Base-by-base conservation (phyloP, 1,140 invertebrate genomes). In the Alviniconcha marisindica region DNA sequence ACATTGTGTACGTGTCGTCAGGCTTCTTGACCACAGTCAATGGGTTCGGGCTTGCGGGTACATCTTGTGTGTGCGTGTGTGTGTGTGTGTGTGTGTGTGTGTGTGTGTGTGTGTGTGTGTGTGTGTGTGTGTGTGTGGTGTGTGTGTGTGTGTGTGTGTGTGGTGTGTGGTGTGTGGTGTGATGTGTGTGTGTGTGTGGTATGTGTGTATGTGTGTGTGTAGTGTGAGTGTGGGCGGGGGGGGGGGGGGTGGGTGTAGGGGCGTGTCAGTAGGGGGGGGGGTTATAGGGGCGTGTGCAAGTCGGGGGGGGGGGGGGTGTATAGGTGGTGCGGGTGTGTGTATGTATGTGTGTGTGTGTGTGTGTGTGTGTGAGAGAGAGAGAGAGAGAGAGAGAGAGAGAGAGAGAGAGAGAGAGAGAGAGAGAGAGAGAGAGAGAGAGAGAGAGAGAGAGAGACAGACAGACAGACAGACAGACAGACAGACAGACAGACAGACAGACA, bases 351-450 rank as follows among this genome's bases (percentile, higher is more conserved):
- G 7, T 71, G 66, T 71, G 7, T 71, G 33, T 71, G 7, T 24
- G 36, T 71, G 4, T 71, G 36, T 28, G 5, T 21, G 21, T 69
- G 4, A 33, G 63, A 10, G 63, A 33, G 5, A 10, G 63, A 33
- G 63, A 33, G n/a, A 33, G 63, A 3, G n/a, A 10, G 63, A 10
- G 63, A 33, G 56, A 60, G 56, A 60, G 7, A 60, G 56, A 60
- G 56, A 60, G 56, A 60, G 56, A 60, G 7, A 60, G 7, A 60
- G 56, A 60, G 56, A 60, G 56, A 60, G 56, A 60, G 56, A 60
- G 56, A 60, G 56, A 60, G 56, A 36, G 69, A 28, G 28, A 73
- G 69, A 36, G 69, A 38, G 69, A 73, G 31, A 73, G 69, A 73
- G 69, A 73, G 10, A 42, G 69, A 76, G 24, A 44, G 73, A 40